A percentile compares a stretch with the other conserved stretches of the same genome.
Evolutionary conservation across 2,113 vertebrate genomes (phyloP).

Genomic region (Erpornis zantholeuca): DNA sequence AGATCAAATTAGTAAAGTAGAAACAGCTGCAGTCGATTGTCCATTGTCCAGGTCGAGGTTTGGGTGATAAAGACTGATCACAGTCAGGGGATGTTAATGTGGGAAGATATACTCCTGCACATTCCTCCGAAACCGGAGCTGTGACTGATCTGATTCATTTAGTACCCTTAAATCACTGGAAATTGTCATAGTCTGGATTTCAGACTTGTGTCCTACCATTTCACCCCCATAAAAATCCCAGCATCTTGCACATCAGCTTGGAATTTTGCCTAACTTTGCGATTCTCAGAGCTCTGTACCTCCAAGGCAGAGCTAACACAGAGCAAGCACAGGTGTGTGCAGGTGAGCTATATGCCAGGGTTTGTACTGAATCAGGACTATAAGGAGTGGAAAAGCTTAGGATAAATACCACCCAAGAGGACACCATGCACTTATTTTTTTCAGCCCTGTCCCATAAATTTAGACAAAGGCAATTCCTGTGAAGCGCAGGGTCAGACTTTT

Average conservation of each 20-base stretch:
- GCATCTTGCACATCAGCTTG: neutral
- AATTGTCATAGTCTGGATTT: conserved; percentile 4
- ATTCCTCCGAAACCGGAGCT: conserved; percentile 18
- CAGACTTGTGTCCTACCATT: neutral
- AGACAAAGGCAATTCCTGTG: neutral
- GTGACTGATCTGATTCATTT: conserved; percentile 56
- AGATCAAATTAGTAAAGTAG: conserved; percentile 64
- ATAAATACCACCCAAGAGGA: neutral
- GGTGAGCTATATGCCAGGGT: neutral
- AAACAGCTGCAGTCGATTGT: conserved; percentile 59
- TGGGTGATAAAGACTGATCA: conserved; percentile 58
- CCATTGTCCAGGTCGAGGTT: conserved; percentile 22
- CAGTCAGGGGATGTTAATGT: conserved; percentile 55
- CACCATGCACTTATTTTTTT: neutral
- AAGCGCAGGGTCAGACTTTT: neutral
- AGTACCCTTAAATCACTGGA: conserved; percentile 23
- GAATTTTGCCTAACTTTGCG: conserved; percentile 29
- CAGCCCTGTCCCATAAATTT: neutral
- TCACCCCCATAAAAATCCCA: neutral
- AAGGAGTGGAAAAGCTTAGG: neutral
- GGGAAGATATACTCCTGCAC: conserved; percentile 48
- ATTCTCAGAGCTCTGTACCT: neutral
- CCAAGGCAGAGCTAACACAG: neutral
- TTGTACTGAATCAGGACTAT: neutral
- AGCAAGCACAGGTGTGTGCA: neutral